phyloP scores from a whole-genome alignment of 2,888 invertebrate genomes.

The Aelia acuminata region DNA sequence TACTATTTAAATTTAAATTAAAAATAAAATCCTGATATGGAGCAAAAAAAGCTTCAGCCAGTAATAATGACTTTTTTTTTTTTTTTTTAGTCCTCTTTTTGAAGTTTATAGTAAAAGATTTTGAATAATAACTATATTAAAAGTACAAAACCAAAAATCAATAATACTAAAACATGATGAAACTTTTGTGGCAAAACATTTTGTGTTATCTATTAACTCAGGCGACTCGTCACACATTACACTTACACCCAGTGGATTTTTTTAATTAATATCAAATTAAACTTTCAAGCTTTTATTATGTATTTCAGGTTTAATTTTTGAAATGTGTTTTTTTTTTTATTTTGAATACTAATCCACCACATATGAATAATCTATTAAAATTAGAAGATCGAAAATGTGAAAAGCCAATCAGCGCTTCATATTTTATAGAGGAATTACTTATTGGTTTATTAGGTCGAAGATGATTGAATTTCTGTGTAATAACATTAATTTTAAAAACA shows the following conservation, averaged over 20 bases:
- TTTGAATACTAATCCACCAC: not conserved
- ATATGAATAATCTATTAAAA: not conserved
- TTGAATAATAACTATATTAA: no score
- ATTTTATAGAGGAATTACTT: not conserved
- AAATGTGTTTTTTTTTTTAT: not conserved
- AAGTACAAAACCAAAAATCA: no score
- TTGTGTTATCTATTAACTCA: not conserved
- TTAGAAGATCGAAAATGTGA: not conserved
- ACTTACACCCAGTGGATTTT: not conserved
- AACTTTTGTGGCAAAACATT: no score
- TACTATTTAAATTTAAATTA: no score
- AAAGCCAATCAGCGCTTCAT: not conserved
- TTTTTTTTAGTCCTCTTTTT: no score
- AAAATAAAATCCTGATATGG: no score
- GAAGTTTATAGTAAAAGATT: no score
- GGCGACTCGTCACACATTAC: not conserved
- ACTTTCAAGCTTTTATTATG: not conserved
- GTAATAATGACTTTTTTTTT: no score
- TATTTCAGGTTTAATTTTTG: not conserved
- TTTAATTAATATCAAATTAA: not conserved
- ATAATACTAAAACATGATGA: not conserved
- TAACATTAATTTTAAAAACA: conserved; percentile 68
- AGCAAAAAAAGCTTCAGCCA: no score
- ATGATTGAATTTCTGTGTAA: not conserved
- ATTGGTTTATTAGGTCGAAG: not conserved